Base-by-base conservation (phyloP, 2,797 vertebrate genomes). In the Pseudochirops corinnae region DNA sequence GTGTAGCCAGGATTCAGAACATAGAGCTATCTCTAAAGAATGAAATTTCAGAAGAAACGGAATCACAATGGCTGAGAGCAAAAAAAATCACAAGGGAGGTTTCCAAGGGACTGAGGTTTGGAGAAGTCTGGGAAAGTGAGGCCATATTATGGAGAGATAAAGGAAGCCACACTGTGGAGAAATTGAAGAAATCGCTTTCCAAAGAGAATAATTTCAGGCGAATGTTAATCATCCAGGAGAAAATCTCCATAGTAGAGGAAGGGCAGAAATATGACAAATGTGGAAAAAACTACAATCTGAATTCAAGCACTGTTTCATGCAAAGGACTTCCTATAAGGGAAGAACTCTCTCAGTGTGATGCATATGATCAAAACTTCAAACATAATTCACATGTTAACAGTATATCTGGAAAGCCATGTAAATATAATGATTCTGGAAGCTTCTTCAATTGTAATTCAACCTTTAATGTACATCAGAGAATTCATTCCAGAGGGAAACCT, bases 381-480 rank as follows among this genome's bases (percentile, higher is more conserved):
- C 97, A 97, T 29, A 97, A 98, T 46, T 97, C 97, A 1, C 97
- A 98, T 93, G 97, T 98, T 82, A 96, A 97, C 62, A 97, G 98
- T 39, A 98, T 97, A 16, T 97, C 97, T 56, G 97, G 97, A 90
- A 98, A 98, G 9, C 97, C 97, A 1, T 98, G 97, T 56, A 97
- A 97, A 10, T 98, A 97, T 74, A 96, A 39, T 67, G 97, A 97
- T 0, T 98, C 97, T 91, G 98, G 97, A 29, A 98, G 98, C 92
- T 97, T 96, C 50, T 98, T 98, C 55, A 97, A 95, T 87, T 97
- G 97, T 0, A 98, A 97, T 94, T 98, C 97, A 18, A 97, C 98
- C 87, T 97, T 98, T 3, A 97, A 96, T 0, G 96, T 97, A 6
- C 97, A 98, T 53, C 97, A 98, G 93, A 96, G 98, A 92, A 98